phyloP scores from a whole-genome alignment of 2,888 invertebrate genomes.

The Allygus modestus region DNA sequence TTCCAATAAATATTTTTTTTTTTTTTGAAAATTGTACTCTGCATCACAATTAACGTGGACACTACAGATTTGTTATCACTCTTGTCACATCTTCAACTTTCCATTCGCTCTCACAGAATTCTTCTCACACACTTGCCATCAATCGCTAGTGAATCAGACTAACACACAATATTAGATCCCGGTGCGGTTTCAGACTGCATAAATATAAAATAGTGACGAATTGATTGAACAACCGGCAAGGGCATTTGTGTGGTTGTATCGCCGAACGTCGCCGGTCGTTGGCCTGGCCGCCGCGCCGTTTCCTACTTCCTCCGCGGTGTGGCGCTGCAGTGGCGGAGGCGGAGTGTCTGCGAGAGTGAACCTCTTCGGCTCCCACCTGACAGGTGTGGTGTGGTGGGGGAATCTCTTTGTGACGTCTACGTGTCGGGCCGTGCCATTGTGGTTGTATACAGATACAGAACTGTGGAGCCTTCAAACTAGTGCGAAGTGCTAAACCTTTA shows the following conservation, averaged over 20 bases:
- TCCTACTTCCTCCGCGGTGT: conserved; percentile 14
- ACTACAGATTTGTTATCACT: too few species aligned
- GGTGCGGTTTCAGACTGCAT: neutral
- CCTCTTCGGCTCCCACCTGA: conserved; percentile 31
- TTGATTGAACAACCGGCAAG: neutral
- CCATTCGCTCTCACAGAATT: too few species aligned
- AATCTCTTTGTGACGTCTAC: conserved; percentile 18
- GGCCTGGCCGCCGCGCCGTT: neutral
- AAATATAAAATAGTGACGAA: neutral
- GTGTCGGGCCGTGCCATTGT: conserved; percentile 8
- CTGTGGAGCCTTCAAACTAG: neutral
- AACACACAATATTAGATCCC: too few species aligned
- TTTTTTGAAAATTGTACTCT: too few species aligned
- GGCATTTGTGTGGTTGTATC: neutral
- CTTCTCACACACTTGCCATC: too few species aligned
- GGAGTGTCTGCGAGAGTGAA: conserved; percentile 24
- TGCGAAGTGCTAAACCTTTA: neutral
- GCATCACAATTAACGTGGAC: too few species aligned
- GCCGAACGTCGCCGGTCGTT: neutral
- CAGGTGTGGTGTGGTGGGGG: conserved; percentile 27
- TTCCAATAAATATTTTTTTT: too few species aligned
- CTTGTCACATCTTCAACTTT: too few species aligned
- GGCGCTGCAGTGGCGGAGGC: neutral
- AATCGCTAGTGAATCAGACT: too few species aligned
- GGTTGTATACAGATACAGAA: neutral